Percentiles rank a stretch among this genome's conserved stretches.
Conservation (phyloP, 2,113 vertebrate species). For the Ginglymostoma cirratum region DNA sequence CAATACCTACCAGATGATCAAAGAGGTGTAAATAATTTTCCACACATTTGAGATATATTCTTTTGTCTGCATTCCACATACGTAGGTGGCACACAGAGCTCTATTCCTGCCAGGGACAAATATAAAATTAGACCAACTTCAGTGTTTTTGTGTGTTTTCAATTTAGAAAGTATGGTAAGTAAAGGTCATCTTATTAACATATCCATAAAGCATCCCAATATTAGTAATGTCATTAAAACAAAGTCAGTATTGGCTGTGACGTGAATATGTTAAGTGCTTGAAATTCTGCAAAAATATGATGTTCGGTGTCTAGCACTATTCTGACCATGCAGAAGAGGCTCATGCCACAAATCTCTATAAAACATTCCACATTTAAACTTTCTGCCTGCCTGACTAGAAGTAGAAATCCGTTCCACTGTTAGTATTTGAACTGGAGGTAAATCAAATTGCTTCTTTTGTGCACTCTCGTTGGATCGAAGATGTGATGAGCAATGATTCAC, state of each 20-base stretch:
- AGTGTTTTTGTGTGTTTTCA: neutral
- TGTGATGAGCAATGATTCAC: neutral
- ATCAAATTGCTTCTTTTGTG: conserved; percentile 56
- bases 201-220: neutral
- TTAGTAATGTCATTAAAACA: neutral
- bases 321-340: conserved; percentile 41
- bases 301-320: conserved; percentile 17
- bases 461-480: conserved; percentile 41
- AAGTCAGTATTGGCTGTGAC: neutral
- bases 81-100: neutral
- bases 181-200: neutral
- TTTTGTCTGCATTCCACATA: neutral
- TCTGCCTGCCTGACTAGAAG: conserved; percentile 86
- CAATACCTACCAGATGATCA: neutral
- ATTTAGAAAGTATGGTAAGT: neutral
- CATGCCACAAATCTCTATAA: conserved; percentile 40
- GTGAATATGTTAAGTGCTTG: neutral
- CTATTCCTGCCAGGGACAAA: neutral
- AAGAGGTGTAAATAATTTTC: neutral
- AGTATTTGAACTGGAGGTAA: conserved; percentile 57
- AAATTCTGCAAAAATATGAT: neutral
- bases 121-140: neutral
- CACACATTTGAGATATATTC: neutral
- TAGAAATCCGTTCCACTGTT: conserved; percentile 73
- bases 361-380: conserved; percentile 39